A percentile compares a stretch with the other conserved stretches of the same genome.
phyloP scores from a whole-genome alignment of 2,888 invertebrate genomes.

The Willowsia nigromaculata region DNA sequence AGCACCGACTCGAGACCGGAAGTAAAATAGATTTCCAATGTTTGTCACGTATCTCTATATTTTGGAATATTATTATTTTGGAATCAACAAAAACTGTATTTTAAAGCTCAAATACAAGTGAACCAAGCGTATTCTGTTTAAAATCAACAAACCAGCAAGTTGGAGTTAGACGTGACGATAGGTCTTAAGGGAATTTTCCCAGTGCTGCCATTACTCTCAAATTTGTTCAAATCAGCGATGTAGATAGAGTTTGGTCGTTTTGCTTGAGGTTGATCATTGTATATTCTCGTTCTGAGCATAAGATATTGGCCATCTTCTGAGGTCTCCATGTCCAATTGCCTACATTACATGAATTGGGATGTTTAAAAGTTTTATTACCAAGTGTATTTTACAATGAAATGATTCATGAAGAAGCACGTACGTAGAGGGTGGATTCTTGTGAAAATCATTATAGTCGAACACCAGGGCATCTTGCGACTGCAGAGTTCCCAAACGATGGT shows the following conservation, averaged over 20 bases:
- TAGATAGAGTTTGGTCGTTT: constrained; percentile 63
- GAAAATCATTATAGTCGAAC: constrained; percentile 94
- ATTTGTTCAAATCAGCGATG: constrained; percentile 56
- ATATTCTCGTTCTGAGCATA: constrained; percentile 50
- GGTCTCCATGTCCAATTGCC: constrained; percentile 63
- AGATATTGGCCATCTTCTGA: constrained; percentile 60
- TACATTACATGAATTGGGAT: no score
- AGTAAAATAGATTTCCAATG: constrained; percentile 89
- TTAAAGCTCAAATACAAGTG: not conserved
- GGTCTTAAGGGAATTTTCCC: constrained; percentile 49
- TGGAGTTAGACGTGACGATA: constrained; percentile 52
- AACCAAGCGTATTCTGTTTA: not conserved
- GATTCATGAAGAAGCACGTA: no score
- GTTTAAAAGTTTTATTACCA: no score
- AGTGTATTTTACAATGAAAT: no score
- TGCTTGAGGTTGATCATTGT: constrained; percentile 45
- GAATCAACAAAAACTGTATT: not conserved
- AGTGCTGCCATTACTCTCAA: constrained; percentile 45
- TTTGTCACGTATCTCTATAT: constrained; percentile 88
- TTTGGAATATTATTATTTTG: not conserved
- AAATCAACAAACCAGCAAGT: constrained; percentile 43
- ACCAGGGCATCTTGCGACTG: constrained; percentile 92
- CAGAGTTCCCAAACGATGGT: constrained; percentile 91
- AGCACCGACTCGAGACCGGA: constrained; percentile 83
- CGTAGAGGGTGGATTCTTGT: constrained; percentile 90